Evolutionary conservation across 2,888 invertebrate genomes (phyloP), one percentile per base, ranked within the genome.

Genomic region (Resseliella maxima): DNA sequence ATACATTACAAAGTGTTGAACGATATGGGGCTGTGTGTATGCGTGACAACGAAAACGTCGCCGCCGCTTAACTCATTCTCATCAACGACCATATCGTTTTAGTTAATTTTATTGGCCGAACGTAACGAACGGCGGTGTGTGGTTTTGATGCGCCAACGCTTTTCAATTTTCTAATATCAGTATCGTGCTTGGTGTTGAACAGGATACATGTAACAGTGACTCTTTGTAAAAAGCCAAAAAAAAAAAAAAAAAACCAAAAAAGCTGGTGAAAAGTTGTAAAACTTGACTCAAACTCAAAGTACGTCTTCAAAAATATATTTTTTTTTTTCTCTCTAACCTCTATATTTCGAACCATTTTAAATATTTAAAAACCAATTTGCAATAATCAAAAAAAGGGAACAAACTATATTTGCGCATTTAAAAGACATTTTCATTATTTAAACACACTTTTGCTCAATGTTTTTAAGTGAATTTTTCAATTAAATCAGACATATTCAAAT

Each of bases 141-240:
- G 72, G 72, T 72, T 72, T 72, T 72, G 31, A 72, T 72, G 72
- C 31, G 72, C 31, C 72, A 72, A 72, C n/a, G 72, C 31, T 72
- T 72, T 72, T 72, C 31, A 72, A 72, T 72, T 72, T 72, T 72
- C 72, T 72, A 72, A 72, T 72, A 72, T 72, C 72, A 72, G 72
- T 72, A 31, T 31, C 31, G 15, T 72, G 31, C 72, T 72, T 31
- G 72, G 72, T 72, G 72, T 72, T 72, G 72, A 72, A 72, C 72
- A 72, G 72, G 72, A 72, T 72, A 72, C 72, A 72, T 72, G 72
- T 72, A 72, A 59, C n/a, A 59, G 72, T 72, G 72, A 35, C 31
- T 50, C 41, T 59, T 31, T 72, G 72, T 72, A 31, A 27, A 27
- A 15, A 31, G 31, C 12, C 46, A 50, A 50, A 18, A 18, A 6